Evolutionary conservation across 2,113 vertebrate species (phyloP), one percentile per base, ranked within the genome.

Genomic region (Chamaetylas fuelleborni): DNA sequence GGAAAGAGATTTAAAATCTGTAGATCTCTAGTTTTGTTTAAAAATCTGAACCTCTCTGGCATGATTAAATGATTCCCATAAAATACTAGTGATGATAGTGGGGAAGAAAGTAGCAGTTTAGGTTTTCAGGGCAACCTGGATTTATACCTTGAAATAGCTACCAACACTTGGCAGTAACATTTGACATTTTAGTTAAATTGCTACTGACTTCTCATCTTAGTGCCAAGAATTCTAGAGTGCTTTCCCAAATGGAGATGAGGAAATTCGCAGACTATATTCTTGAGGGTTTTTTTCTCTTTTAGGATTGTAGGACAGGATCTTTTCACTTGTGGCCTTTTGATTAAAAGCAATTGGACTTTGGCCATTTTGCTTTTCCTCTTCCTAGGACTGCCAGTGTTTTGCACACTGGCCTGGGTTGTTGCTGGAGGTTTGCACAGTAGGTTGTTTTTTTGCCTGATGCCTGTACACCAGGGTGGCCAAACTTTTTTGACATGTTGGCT

Each of bases 131-230:
- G 66, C 60, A 90, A 89, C 92, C 77, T 97, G 97, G 88, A 94
- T 97, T 97, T 97, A 96, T 96, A 95, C 88, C 95, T 97, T 96
- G 84, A 96, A 98, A 97, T 84, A 98, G 93, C 96, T 97, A 97
- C 95, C 95, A 96, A 92, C 47, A 54, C 64, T 58, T 97, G 26
- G 80, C 96, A 96, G 91, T 86, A 96, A 96, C 85, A 81, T 95
- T 97, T 97, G 96, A 95, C 69, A 77, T 97, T 96, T 97, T 88
- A 97, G 94, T 96, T 97, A 97, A 96, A 98, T 98, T 97, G 90
- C 96, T 97, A 88, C 95, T 96, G 96, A 96, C 96, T 98, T 97
- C 95, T 94, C 96, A 91, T 92, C 85, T 76, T 19, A 24, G 73
- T 91, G 96, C 97, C 97, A 97, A 92, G 94, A 97, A 93, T 96